Conservation (phyloP, 2,113 vertebrate species). For the Neotoma lepida region DNA sequence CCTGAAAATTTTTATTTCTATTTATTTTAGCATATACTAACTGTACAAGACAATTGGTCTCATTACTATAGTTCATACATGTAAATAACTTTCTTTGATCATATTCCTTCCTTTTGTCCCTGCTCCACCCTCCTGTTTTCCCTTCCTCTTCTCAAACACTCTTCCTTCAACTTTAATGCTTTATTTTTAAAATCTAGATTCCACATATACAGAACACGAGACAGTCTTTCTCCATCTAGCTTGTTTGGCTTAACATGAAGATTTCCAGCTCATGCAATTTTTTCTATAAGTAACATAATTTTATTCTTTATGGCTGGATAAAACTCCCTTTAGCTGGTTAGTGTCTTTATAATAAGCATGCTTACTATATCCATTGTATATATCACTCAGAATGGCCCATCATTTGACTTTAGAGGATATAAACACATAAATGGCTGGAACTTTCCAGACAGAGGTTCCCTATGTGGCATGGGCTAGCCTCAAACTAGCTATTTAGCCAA, state of each 20-base stretch:
- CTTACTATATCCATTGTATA: slow-evolving; percentile 14
- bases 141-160: neutral
- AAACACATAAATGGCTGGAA: slow-evolving; percentile 53
- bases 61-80: neutral
- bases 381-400: neutral
- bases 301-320: neutral
- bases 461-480: neutral
- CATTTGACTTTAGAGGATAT: slow-evolving; percentile 15
- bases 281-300: neutral
- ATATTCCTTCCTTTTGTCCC: neutral
- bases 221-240: neutral
- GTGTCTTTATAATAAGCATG: neutral
- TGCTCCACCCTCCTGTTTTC: neutral
- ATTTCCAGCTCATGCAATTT: neutral
- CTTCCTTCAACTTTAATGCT: neutral
- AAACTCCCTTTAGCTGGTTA: neutral
- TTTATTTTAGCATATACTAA: neutral
- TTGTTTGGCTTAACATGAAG: neutral
- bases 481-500: neutral
- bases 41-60: neutral
- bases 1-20: neutral
- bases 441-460: neutral
- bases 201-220: neutral
- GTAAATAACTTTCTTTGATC: neutral
- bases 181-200: neutral